A percentile compares a stretch with the other conserved stretches of the same genome.
Evolutionary conservation across 2,797 vertebrate species (phyloP).

Genomic region (Neosilurus mollespiculum): DNA sequence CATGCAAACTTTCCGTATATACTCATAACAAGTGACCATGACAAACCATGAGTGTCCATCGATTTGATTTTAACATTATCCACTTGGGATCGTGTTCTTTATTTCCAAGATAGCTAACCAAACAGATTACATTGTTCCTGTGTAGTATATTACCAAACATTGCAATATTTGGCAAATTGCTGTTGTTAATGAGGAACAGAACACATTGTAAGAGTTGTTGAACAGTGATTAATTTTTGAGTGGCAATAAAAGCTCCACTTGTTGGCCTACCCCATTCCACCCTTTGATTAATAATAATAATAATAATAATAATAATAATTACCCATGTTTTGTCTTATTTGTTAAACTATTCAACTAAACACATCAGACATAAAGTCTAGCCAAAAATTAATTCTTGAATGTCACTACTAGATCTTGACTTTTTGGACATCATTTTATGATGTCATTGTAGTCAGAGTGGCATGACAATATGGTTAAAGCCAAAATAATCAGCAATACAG

Average conservation of each 20-base stretch:
- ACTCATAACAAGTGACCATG: too few species aligned
- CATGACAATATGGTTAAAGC: neutral
- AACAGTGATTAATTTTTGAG: neutral
- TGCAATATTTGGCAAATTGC: neutral
- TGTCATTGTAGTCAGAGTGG: slow-evolving; percentile 5
- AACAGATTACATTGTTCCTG: too few species aligned
- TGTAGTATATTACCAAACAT: too few species aligned
- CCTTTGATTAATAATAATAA: too few species aligned
- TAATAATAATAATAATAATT: too few species aligned
- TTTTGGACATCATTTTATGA: slow-evolving; percentile 15
- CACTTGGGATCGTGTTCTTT: too few species aligned
- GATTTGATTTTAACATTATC: too few species aligned
- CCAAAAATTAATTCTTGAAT: neutral
- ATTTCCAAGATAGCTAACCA: too few species aligned
- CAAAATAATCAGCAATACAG: slow-evolving; percentile 33
- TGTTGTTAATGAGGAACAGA: neutral
- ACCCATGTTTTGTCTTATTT: neutral
- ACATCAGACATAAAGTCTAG: slow-evolving; percentile 8
- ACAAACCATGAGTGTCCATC: too few species aligned
- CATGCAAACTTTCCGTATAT: too few species aligned
- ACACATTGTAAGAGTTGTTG: neutral
- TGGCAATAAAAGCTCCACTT: neutral
- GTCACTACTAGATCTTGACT: neutral
- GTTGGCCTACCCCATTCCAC: neutral
- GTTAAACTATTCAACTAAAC: neutral